Base-by-base conservation (phyloP, 2,113 vertebrate genomes). In the Cranoglanis bouderius region DNA sequence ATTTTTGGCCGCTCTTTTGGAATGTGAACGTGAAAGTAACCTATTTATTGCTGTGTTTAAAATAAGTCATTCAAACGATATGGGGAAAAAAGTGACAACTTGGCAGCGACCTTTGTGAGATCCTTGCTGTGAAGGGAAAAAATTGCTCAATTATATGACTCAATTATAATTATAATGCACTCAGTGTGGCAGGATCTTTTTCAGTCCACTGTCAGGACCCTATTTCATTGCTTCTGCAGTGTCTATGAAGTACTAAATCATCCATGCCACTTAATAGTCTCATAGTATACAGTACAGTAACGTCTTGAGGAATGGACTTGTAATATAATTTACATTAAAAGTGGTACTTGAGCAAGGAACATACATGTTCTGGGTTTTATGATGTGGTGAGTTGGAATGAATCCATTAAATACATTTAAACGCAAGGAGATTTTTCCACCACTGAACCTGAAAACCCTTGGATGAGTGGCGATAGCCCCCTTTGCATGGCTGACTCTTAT, bases 111-210 rank as follows among this genome's bases (percentile, higher is more conserved):
- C 65, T 90, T 86, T 83, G 53, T 40, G 19, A 53, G 38, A 43
- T 82, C 59, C 43, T 82, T 59, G 67, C 61, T 5, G 3, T 83
- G 38, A 87, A 61, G 35, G 59, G 55, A 40, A 80, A 51, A 70
- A 72, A 85, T 21, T 51, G 84, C 65, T 72, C 65, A 85, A 51
- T 85, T 85, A 88, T 61, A 88, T 26, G 35, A 21, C 46, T 88
- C 59, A 53, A 86, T 84, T 83, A 40, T 61, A 78, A 88, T 72
- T 63, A 88, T 86, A 90, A 88, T 88, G 55, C 55, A 77, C 74
- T 82, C 21, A 26, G 86, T 49, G 29, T 3, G 59, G 5, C 84
- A 86, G 67, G 32, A 35, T 85, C 49, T 88, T 90, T 85, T 55
- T 35, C 10, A 70, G 84, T 35, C 35, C 53, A 43, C 72, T 90